phyloP scores from a whole-genome alignment of 2,797 vertebrate species.

The Spheniscus humboldti region DNA sequence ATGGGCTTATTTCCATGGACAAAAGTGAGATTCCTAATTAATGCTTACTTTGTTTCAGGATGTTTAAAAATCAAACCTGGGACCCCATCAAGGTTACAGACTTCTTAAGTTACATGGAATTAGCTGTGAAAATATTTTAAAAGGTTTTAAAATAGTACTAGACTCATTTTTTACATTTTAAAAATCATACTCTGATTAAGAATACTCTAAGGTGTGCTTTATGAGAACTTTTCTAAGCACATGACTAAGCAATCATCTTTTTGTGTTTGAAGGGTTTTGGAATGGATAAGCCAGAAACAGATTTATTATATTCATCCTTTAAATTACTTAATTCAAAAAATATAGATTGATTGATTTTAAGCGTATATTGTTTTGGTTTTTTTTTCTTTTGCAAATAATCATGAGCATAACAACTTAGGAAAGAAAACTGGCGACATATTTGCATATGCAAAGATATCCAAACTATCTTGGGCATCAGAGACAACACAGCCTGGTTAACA shows the following conservation, averaged over 20 bases:
- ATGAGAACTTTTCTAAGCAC: neutral
- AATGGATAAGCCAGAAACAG: neutral
- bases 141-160: neutral
- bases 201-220: neutral
- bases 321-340: neutral
- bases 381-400: neutral
- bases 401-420: neutral
- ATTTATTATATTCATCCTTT: neutral
- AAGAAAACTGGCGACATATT: neutral
- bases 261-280: neutral
- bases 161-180: neutral
- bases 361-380: neutral
- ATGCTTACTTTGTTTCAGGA: neutral
- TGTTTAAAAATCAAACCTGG: neutral
- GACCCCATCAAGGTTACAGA: neutral
- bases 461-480: neutral
- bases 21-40: neutral
- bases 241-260: neutral
- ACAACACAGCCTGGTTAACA: neutral
- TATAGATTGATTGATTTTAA: neutral
- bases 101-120: neutral
- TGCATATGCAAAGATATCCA: slow-evolving; percentile 2
- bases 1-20: neutral
- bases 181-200: neutral
- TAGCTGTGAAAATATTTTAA: neutral